Evolutionary conservation across 1,140 invertebrate genomes (phyloP), one percentile per base, ranked within the genome.

Genomic region (Solenopsis fugax): DNA sequence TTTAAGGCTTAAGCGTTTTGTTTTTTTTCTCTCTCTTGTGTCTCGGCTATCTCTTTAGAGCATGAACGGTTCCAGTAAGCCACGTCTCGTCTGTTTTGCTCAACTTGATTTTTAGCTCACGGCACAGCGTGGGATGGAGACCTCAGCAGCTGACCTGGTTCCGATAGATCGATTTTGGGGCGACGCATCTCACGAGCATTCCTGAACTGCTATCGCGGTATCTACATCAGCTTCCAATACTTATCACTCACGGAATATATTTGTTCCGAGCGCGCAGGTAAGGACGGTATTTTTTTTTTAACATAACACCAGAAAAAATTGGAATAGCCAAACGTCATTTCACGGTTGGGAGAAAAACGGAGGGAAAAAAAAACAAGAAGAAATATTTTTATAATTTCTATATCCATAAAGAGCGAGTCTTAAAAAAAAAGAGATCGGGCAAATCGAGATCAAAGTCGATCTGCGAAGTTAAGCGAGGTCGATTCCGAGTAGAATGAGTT

Each of bases 131-230:
- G 80, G 69, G 80, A 84, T 62, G 69, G 29, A 75, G 80, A 84
- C 54, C 54, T 72, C 56, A 67, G 67, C 24, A 21, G 54, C 45
- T 84, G 80, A 84, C 80, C 80, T 62, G 69, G 80, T 84, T 84
- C 41, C 29, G 69, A 84, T 73, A 73, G 80, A 84, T 84, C 80
- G 80, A 84, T 84, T 60, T 84, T 50, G 69, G 56, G 69, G 67
- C 67, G 67, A 73, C 80, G 69, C 41, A 41, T 81, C 52, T 71
- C 78, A 18, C 52, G 65, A 21, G 16, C 52, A 29, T 81, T 58
- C 21, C 21, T 81, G 37, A 29, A 58, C 10, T 21, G 24, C 37
- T 48, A 62, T 52, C 21, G 58, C 60, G 29, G 6, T 56, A 56
- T 54, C 52, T 24, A 21, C 48, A 77, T 24, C 60, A n/a, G 34